A percentile compares a stretch with the other conserved stretches of the same genome.
Conservation (phyloP, 2,113 vertebrate species). For the Cavia porcellus region DNA sequence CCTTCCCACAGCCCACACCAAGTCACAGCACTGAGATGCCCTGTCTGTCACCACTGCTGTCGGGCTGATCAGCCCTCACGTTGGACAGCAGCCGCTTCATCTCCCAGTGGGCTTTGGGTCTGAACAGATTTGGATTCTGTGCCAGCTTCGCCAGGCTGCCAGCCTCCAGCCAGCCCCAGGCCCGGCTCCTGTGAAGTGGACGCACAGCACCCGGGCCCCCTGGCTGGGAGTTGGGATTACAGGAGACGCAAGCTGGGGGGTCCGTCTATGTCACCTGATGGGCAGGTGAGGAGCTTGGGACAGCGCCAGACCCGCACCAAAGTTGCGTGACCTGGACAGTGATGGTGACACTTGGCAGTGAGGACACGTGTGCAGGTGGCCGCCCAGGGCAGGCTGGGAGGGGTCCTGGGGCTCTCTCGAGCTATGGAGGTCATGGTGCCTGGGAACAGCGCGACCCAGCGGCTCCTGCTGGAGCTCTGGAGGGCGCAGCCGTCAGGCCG, state of each 20-base stretch:
- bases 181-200: background rate
- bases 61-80: no score
- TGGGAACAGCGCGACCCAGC: background rate
- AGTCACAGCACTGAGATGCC: background rate
- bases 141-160: background rate
- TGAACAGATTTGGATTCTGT: background rate
- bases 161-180: background rate
- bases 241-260: no score
- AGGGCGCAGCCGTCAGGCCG: background rate
- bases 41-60: accelerated
- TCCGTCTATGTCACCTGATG: accelerated
- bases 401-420: background rate
- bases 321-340: background rate
- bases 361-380: no score
- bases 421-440: background rate
- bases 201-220: accelerated
- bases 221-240: background rate
- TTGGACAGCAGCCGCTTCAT: background rate
- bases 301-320: accelerated
- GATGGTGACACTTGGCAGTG: background rate
- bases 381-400: background rate
- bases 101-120: background rate
- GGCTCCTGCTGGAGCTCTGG: background rate
- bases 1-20: background rate
- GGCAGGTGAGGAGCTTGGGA: background rate